Evolutionary conservation across 2,888 invertebrate genomes (phyloP), one percentile per base, ranked within the genome.

Genomic region (Eustalomyia histrio): DNA sequence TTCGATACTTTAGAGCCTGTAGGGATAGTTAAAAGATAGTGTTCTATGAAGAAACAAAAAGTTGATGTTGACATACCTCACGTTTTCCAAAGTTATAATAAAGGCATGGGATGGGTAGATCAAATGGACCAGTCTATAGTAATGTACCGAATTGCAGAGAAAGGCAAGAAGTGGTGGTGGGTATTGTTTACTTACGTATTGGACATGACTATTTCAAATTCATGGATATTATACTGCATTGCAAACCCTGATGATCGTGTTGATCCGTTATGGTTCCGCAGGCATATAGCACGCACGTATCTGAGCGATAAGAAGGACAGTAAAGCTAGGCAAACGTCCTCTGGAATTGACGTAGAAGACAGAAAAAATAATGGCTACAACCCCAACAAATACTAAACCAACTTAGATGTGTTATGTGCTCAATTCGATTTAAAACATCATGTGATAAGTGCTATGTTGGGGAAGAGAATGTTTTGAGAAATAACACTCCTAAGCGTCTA

Each of bases 271-370:
- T 9, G 9, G 14, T 53, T 16, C 17, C 39, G 21, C 33, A 43
- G 61, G 24, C 43, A 61, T 61, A 47, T 43, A 43, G 14, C 21
- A 47, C 18, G 47, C 43, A 16, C 47, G 18, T 43, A 60, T 60
- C 24, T 60, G 61, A 61, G 47, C 39, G 18, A 43, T 12, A 61
- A 61, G 18, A 61, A 61, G 39, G 21, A 43, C 21, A 61, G 43
- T 61, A 61, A 61, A 21, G 12, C 43, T 47, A 61, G 61, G 43
- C 61, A 43, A 61, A 39, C 61, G 18, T 61, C 61, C 8, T 61
- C 61, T 61, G 18, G 43, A 61, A 61, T 18, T 43, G 43, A 61
- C 4, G 39, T 12, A 60, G 60, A 60, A 60, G 60, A 39, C 21
- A 35, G 39, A 60, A 60, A n/a, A 60, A 39, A 39, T n/a, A 60